Evolutionary conservation across 1,140 invertebrate genomes (phyloP).

Genomic region (Drosophila hydei): DNA sequence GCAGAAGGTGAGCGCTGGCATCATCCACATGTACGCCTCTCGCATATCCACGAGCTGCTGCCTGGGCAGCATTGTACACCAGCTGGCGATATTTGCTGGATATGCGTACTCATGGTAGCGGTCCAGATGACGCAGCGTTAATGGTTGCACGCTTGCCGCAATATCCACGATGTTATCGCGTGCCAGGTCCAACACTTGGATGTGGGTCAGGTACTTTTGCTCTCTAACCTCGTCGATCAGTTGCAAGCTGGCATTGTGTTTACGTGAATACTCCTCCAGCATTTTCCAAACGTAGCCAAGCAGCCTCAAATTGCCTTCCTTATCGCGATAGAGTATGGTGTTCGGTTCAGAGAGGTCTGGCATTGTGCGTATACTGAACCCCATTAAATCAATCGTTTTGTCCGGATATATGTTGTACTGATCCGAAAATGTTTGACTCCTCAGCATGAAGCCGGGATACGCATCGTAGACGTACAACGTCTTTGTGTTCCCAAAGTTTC

Average conservation of each 20-base stretch:
- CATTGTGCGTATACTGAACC: conserved; percentile 35
- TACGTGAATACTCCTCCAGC: conserved; percentile 30
- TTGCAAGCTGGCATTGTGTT: conserved; percentile 46
- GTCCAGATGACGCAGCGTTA: conserved; percentile 20
- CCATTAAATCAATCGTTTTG: conserved; percentile 44
- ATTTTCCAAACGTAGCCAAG: conserved; percentile 64
- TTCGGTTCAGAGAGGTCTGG: conserved; percentile 67
- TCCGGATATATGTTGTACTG: conserved; percentile 35
- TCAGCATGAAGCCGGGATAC: conserved; percentile 39
- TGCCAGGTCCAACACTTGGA: conserved; percentile 49
- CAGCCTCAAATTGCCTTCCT: conserved; percentile 21
- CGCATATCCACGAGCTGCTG: conserved; percentile 26
- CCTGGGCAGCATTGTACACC: conserved; percentile 66
- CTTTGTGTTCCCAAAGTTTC: conserved; percentile 17
- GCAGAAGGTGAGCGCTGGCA: conserved; percentile 2
- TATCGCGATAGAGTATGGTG: conserved; percentile 51
- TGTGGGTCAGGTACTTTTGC: conserved; percentile 24
- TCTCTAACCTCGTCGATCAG: conserved; percentile 21
- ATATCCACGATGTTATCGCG: conserved; percentile 40
- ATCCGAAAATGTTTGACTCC: neutral
- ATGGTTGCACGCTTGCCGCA: conserved; percentile 56
- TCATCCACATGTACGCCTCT: conserved; percentile 19
- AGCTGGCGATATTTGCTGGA: conserved; percentile 40
- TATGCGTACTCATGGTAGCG: conserved; percentile 46
- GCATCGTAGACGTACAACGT: conserved; percentile 32